phyloP scores from a whole-genome alignment of 2,888 invertebrate genomes.

The Nysson spinosus region DNA sequence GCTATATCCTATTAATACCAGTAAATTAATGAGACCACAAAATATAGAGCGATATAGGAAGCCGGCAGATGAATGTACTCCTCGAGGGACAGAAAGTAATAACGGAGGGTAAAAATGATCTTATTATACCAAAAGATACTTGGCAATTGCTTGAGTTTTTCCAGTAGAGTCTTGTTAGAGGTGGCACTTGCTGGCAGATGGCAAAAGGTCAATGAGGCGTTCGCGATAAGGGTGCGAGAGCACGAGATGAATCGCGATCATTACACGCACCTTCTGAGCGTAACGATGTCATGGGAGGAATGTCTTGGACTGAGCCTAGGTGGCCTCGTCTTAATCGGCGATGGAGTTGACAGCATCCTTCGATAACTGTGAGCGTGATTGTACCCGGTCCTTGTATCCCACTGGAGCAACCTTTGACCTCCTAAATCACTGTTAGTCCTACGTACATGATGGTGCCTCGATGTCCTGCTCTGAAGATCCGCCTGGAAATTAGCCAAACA shows the following conservation, averaged over 20 bases:
- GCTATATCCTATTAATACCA: too few species aligned
- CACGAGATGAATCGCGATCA: slow-evolving; percentile 8
- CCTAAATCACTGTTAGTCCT: slow-evolving; percentile 81
- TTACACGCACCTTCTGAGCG: slow-evolving; percentile 70
- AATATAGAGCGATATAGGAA: too few species aligned
- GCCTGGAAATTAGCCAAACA: slow-evolving; percentile 79
- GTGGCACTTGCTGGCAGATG: slow-evolving; percentile 38
- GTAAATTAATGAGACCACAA: too few species aligned
- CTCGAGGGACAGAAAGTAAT: too few species aligned
- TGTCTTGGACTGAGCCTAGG: slow-evolving; percentile 77
- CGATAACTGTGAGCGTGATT: slow-evolving; percentile 76
- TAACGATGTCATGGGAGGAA: slow-evolving; percentile 76
- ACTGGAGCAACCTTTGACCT: slow-evolving; percentile 79
- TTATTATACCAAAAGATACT: background rate
- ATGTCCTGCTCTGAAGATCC: slow-evolving; percentile 79
- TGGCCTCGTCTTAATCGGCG: slow-evolving; percentile 78
- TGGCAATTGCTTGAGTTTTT: slow-evolving; percentile 26
- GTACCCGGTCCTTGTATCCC: slow-evolving; percentile 77
- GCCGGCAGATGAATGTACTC: too few species aligned
- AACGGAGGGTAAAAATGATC: background rate
- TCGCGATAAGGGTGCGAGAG: slow-evolving; percentile 47
- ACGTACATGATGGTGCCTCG: slow-evolving; percentile 78
- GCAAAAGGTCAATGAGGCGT: slow-evolving; percentile 55
- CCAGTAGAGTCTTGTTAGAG: slow-evolving; percentile 1
- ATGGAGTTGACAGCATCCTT: slow-evolving; percentile 79